Conservation (phyloP, 2,113 vertebrate genomes). For the Tautogolabrus adspersus region DNA sequence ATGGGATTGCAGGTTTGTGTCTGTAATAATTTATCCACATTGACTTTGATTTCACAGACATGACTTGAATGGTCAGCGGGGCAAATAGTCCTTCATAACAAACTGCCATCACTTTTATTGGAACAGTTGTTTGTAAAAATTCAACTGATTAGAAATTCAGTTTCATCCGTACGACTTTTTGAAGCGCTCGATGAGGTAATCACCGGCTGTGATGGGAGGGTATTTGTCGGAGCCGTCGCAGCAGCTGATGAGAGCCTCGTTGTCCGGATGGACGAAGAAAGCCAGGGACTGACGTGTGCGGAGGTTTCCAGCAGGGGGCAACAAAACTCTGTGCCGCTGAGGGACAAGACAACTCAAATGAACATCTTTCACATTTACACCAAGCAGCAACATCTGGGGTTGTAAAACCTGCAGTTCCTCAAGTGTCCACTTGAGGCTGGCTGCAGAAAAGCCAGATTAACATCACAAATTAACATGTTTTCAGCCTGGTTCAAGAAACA, state of each 20-base stretch:
- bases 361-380: neutral
- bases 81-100: no score
- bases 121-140: no score
- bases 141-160: neutral
- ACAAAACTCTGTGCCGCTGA: conserved; percentile 79
- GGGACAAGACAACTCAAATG: neutral
- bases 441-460: no score
- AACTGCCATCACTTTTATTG: no score
- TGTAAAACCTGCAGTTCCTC: no score
- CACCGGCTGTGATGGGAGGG: conserved; percentile 61
- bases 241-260: conserved; percentile 73
- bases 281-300: conserved; percentile 79
- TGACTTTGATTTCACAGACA: no score
- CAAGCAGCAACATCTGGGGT: neutral
- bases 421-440: no score
- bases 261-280: conserved; percentile 80
- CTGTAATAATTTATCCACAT: neutral
- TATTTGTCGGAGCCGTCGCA: conserved; percentile 80
- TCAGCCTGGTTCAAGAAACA: no score
- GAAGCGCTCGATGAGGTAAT: conserved; percentile 65
- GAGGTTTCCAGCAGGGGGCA: conserved; percentile 74
- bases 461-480: no score
- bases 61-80: no score
- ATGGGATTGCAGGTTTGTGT: conserved; percentile 43
- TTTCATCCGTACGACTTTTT: conserved; percentile 40